Percentiles rank a stretch among this genome's conserved stretches.
Conservation (phyloP, 2,113 vertebrate species). For the Thamnophis sirtalis region DNA sequence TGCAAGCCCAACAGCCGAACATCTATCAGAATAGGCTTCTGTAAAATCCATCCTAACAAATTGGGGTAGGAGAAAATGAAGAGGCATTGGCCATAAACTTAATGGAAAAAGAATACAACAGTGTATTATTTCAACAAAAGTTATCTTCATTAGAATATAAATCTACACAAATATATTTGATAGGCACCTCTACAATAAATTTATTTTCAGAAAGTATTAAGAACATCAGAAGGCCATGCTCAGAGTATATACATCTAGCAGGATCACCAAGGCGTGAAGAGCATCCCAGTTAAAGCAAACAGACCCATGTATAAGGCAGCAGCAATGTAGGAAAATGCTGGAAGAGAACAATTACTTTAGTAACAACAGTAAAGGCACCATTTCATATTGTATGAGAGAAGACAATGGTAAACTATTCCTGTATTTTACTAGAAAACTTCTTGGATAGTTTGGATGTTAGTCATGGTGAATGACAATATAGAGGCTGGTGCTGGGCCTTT, state of each 20-base stretch:
- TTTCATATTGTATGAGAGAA: not conserved
- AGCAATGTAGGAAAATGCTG: not conserved
- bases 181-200: not conserved
- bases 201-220: not conserved
- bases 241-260: not conserved
- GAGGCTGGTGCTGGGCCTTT: not conserved
- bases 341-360: not conserved
- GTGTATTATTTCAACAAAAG: constrained; percentile 13
- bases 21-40: constrained; percentile 82
- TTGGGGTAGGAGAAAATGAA: not conserved
- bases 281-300: not conserved
- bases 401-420: not conserved
- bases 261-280: not conserved
- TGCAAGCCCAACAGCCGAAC: constrained; percentile 80
- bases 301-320: not conserved
- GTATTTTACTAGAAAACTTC: not conserved
- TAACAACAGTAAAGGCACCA: not conserved
- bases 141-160: not conserved
- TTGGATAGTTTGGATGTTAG: not conserved
- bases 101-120: not conserved
- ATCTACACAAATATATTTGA: not conserved
- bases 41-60: constrained; percentile 82
- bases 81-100: not conserved
- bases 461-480: not conserved
- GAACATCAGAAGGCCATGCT: not conserved